Evolutionary conservation across 2,888 invertebrate genomes (phyloP), one percentile per base, ranked within the genome.

Genomic region (Coenonympha arcania): DNA sequence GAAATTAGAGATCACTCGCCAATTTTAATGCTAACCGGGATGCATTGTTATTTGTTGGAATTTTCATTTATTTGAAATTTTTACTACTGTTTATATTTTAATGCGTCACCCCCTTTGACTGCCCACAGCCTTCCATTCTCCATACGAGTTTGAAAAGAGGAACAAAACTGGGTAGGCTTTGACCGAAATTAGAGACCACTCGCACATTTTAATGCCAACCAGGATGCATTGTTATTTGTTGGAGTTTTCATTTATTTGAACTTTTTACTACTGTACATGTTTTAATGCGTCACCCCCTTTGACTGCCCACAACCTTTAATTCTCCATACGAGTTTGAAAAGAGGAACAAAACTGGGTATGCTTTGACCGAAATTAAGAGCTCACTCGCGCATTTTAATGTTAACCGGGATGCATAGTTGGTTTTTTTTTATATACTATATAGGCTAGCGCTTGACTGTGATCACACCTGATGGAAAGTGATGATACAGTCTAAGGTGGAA

Each of bases 141-240:
- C 20, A 43, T 36, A 37, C 45, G 26, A n/a, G n/a, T n/a, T n/a
- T n/a, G n/a, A 39, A 22, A 24, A 39, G 26, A 37, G 34, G 43
- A 41, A 40, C 48, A 50, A 49, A 52, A 50, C 49, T 39, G 39
- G 39, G 24, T 40, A 40, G 24, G 56, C 56, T 56, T 56, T 54
- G 48, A 51, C 47, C 45, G 44, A 41, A 48, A 48, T 28, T 44
- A 44, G 40, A 44, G 48, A 33, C 48, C 19, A 39, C 39, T 39
- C 13, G 39, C 31, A 34, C 37, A 44, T 52, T 52, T 52, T 48
- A 52, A 52, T 40, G 44, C 43, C 37, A 26, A 40, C 22, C 37
- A 20, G 39, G 48, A 37, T 48, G 40, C 19, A 39, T 33, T 39
- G 44, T 24, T 40, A 8, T 26, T 33, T 39, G 44, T 24, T 40